phyloP scores from a whole-genome alignment of 2,888 invertebrate genomes.

The Eudasyphora cyanicolor region DNA sequence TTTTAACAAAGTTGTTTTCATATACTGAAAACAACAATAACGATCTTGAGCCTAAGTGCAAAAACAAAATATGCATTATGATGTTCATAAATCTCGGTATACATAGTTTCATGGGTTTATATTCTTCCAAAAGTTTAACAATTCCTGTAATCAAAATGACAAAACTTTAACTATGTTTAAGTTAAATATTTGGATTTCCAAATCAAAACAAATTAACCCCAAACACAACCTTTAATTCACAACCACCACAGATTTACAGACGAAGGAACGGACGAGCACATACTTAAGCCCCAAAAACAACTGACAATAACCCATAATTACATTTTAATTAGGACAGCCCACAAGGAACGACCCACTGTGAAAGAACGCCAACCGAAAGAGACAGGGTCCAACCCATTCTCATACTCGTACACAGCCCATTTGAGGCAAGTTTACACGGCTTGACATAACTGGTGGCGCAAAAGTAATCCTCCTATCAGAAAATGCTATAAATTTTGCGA shows the following conservation, averaged over 20 bases:
- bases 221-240: too few relatives aligned
- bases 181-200: constrained; percentile 20
- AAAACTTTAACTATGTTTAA: constrained; percentile 10
- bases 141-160: neutral
- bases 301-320: constrained; percentile 33
- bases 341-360: neutral
- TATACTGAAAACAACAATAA: too few relatives aligned
- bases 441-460: too few relatives aligned
- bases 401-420: neutral
- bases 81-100: neutral
- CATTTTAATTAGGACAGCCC: constrained; percentile 32
- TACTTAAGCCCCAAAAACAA: too few relatives aligned
- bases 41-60: too few relatives aligned
- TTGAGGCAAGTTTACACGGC: neutral
- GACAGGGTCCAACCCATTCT: neutral
- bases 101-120: too few relatives aligned
- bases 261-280: neutral
- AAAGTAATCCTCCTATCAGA: too few relatives aligned
- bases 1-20: too few relatives aligned
- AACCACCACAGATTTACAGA: neutral
- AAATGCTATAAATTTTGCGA: too few relatives aligned
- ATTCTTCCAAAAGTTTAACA: neutral
- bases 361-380: neutral
- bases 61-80: neutral
- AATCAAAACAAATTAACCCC: neutral